Evolutionary conservation across 2,888 invertebrate genomes (phyloP).

Genomic region (Acanthosoma haemorrhoidale): DNA sequence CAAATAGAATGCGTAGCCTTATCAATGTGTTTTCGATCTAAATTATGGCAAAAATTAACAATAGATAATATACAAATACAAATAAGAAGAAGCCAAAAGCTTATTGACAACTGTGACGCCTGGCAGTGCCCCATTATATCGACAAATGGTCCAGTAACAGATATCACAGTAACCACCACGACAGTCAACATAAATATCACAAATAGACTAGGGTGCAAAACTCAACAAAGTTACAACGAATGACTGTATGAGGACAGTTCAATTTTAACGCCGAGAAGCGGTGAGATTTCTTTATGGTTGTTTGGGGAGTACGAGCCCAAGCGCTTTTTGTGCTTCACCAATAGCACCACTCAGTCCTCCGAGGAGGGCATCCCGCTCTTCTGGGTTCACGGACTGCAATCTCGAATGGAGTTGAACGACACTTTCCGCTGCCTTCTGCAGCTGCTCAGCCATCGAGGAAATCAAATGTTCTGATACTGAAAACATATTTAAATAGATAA

Average conservation of each 20-base stretch:
- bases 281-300: slow-evolving; percentile 2
- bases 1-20: too few relatives aligned
- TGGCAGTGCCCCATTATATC: slow-evolving; percentile 13
- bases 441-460: slow-evolving; percentile 49
- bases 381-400: slow-evolving; percentile 51
- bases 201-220: not conserved
- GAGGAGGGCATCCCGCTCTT: slow-evolving; percentile 42
- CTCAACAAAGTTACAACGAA: too few relatives aligned
- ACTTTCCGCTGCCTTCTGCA: slow-evolving; percentile 63
- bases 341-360: slow-evolving; percentile 47
- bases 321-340: slow-evolving; percentile 48
- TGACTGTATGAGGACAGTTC: too few relatives aligned
- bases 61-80: not conserved
- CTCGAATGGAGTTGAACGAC: slow-evolving; percentile 66
- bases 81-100: not conserved
- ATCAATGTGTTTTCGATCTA: too few relatives aligned
- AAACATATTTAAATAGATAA: too few relatives aligned
- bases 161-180: not conserved
- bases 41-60: too few relatives aligned
- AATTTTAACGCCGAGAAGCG: too few relatives aligned
- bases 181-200: slow-evolving; percentile 5
- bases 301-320: slow-evolving; percentile 44
- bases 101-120: not conserved
- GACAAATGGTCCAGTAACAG: slow-evolving; percentile 21
- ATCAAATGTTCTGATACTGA: slow-evolving; percentile 53